Evolutionary conservation across 37 sponge, comb jelly and placozoan species (phyloP).

Genomic region (Diacarnus erythraeanus): DNA sequence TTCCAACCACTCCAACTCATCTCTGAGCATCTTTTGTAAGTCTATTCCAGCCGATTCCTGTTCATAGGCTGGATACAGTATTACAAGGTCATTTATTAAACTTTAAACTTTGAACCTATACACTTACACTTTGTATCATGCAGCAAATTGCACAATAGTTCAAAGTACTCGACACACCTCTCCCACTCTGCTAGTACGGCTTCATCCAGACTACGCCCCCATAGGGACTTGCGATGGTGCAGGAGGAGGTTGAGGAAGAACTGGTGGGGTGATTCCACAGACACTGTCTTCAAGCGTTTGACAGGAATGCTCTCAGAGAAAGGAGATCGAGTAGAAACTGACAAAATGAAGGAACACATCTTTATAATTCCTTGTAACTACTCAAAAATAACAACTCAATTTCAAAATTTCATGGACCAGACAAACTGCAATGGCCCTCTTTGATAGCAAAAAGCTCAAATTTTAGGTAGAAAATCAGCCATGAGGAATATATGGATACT

Average conservation of each 20-base stretch:
- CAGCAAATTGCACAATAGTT: conserved; percentile 48
- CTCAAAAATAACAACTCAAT: too few species aligned
- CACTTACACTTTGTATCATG: background rate
- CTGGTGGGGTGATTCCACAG: conserved; percentile 45
- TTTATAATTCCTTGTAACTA: too few species aligned
- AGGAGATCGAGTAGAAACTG: background rate
- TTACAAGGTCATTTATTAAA: background rate
- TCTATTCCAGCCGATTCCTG: conserved; percentile 58
- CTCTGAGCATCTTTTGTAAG: conserved; percentile 39
- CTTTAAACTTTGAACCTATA: background rate
- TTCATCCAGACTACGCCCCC: conserved; percentile 23
- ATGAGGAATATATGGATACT: too few species aligned
- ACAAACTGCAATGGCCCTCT: too few species aligned
- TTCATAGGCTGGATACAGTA: conserved; percentile 18
- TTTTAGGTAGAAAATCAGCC: too few species aligned
- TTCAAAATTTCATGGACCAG: too few species aligned
- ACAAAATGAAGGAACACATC: too few species aligned
- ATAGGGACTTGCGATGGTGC: conserved; percentile 20
- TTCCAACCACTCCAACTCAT: conserved; percentile 69
- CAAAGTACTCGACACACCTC: conserved; percentile 69
- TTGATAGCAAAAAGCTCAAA: too few species aligned
- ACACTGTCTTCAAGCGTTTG: conserved; percentile 4
- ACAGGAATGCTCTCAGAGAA: conserved; percentile 3
- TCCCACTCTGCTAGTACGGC: conserved; percentile 31
- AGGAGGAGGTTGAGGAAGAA: conserved; percentile 80